Percentiles rank a stretch among this genome's conserved stretches.
These are phyloP conservation scores for Syndactyla subalaris DNA, from an alignment of 2,797 vertebrate species.

Conservation along the genomic window DNA sequence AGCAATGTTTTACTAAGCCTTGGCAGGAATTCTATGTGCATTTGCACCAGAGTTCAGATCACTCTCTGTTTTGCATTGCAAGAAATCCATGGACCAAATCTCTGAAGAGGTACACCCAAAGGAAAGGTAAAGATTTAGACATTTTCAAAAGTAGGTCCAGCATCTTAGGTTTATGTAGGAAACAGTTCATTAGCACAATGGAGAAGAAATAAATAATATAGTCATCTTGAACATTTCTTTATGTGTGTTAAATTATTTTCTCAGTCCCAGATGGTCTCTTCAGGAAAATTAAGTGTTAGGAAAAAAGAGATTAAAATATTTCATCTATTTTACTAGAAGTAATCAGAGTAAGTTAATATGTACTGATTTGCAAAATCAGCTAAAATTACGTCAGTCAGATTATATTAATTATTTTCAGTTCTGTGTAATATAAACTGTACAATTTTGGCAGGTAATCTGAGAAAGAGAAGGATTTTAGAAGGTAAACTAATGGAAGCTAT, in stretches of 20 bases:
- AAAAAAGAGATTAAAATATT: neutral
- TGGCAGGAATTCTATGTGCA: neutral
- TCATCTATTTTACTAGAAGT: slow-evolving; percentile 11
- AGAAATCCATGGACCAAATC: neutral
- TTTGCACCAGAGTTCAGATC: slow-evolving; percentile 15
- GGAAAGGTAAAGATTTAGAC: neutral
- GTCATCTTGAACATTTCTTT: neutral
- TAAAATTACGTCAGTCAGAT: neutral
- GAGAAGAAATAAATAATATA: neutral
- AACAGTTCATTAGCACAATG: neutral
- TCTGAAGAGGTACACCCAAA: neutral
- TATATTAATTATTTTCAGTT: neutral
- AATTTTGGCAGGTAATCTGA: neutral
- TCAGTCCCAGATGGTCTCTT: neutral
- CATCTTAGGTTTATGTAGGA: neutral
- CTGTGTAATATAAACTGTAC: neutral
- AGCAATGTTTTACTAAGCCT: neutral
- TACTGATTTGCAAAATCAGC: neutral
- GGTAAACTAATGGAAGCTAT: neutral
- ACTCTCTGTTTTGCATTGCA: neutral
- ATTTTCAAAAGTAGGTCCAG: neutral
- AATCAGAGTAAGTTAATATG: slow-evolving; percentile 7
- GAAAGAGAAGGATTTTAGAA: neutral
- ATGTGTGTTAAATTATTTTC: slow-evolving; percentile 15
- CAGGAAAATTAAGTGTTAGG: neutral